A percentile compares a stretch with the other conserved stretches of the same genome.
phyloP scores from a whole-genome alignment of 1,140 invertebrate species.

The Drosophila kikkawai region DNA sequence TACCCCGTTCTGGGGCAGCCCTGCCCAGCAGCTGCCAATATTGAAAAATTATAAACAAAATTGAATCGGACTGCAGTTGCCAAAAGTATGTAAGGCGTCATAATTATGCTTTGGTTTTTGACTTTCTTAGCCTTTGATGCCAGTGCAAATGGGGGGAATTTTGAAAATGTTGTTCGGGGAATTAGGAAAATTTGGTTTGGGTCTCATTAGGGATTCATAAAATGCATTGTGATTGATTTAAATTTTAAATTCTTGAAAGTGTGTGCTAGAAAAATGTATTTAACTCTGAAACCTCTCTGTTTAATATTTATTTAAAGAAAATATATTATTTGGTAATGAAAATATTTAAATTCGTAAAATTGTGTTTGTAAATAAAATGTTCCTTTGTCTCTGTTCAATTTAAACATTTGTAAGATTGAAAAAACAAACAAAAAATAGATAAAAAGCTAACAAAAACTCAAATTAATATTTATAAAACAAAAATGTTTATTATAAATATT shows the following conservation, averaged over 20 bases:
- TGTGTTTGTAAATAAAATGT: neutral
- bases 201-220: slow-evolving; percentile 12
- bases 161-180: neutral
- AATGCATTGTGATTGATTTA: neutral
- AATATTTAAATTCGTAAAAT: neutral
- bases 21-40: slow-evolving; percentile 60
- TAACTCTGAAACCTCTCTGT: rapidly evolving
- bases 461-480: neutral
- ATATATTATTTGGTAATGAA: neutral
- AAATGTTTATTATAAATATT: neutral
- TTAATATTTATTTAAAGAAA: neutral
- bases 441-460: too few relatives aligned
- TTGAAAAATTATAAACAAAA: slow-evolving; percentile 79
- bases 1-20: slow-evolving; percentile 27
- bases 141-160: slow-evolving; percentile 2
- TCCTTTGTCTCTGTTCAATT: neutral
- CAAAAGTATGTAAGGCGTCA: slow-evolving; percentile 56
- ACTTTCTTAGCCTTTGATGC: slow-evolving; percentile 42
- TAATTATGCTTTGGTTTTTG: slow-evolving; percentile 52
- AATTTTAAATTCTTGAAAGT: neutral
- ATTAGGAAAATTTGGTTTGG: neutral
- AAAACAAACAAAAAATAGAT: neutral
- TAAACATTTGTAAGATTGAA: neutral
- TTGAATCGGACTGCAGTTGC: slow-evolving; percentile 60
- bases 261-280: neutral